phyloP scores from a whole-genome alignment of 2,797 vertebrate genomes.

The Spinus pinus region DNA sequence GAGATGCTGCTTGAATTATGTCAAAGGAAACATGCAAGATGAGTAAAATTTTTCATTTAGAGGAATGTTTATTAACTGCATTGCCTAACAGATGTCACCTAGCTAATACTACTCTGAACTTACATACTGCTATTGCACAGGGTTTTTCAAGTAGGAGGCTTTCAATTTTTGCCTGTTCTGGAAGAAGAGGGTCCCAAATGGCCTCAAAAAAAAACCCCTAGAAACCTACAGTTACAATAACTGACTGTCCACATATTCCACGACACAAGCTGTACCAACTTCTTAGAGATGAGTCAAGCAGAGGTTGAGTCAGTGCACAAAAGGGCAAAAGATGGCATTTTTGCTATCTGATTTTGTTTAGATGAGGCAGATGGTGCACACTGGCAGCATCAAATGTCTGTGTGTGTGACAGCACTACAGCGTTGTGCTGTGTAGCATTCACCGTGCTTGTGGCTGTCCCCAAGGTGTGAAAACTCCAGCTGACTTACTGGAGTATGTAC shows the following conservation, averaged over 20 bases:
- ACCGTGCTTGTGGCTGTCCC: neutral
- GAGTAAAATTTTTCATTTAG: neutral
- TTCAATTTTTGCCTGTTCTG: neutral
- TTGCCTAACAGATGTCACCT: neutral
- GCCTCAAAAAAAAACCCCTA: neutral
- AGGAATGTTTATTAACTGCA: neutral
- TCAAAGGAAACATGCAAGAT: neutral
- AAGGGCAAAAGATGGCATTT: neutral
- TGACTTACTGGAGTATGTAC: neutral
- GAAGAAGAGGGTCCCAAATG: accelerated
- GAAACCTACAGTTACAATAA: neutral
- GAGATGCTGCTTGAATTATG: neutral
- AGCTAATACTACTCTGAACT: neutral
- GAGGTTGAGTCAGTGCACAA: neutral
- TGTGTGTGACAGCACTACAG: neutral
- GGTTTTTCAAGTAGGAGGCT: neutral
- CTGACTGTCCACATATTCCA: neutral
- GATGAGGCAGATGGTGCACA: neutral
- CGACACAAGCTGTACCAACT: neutral
- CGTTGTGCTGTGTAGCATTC: neutral
- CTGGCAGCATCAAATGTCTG: neutral
- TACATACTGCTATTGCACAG: neutral
- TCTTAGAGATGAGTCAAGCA: neutral
- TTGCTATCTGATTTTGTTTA: neutral
- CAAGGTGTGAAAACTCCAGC: neutral